Conservation (phyloP, 2,888 invertebrate genomes). For the Dione vanillae region DNA sequence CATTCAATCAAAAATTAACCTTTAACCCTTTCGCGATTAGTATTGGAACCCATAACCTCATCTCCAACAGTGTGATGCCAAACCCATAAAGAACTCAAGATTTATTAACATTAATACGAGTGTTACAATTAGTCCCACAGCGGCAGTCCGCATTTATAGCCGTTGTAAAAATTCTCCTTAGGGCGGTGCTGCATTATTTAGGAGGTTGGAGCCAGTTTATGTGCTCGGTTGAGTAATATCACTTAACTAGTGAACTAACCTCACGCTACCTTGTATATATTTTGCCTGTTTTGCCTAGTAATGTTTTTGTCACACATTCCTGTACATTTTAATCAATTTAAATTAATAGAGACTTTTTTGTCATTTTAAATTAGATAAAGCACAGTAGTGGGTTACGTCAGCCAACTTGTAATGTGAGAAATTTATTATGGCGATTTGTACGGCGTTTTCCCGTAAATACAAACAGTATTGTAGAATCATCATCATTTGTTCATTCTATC, state of each 20-base stretch:
- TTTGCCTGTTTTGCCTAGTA: background rate
- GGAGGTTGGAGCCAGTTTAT: slow-evolving; percentile 39
- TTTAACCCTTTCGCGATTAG: background rate
- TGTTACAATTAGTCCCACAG: slow-evolving; percentile 39
- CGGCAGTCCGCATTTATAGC: slow-evolving; percentile 39
- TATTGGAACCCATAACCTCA: background rate
- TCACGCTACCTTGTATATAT: slow-evolving; percentile 27
- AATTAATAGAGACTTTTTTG: too few relatives aligned
- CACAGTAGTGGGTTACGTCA: too few relatives aligned
- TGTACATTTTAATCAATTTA: background rate
- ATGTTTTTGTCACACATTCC: background rate
- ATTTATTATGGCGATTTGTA: too few relatives aligned
- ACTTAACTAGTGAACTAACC: slow-evolving; percentile 35
- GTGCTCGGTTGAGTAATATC: slow-evolving; percentile 35
- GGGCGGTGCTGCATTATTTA: slow-evolving; percentile 42
- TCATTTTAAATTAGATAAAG: too few relatives aligned
- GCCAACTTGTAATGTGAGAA: too few relatives aligned
- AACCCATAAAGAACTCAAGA: slow-evolving; percentile 36
- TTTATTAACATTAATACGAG: slow-evolving; percentile 41
- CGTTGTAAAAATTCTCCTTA: slow-evolving; percentile 42
- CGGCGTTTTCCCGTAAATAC: too few relatives aligned
- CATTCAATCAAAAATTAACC: too few relatives aligned
- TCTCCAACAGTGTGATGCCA: slow-evolving; percentile 1
- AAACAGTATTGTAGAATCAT: too few relatives aligned
- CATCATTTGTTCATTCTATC: too few relatives aligned